A percentile compares a stretch with the other conserved stretches of the same genome.
Conservation (phyloP, 1,140 invertebrate species). For the Drosophila asahinai region DNA sequence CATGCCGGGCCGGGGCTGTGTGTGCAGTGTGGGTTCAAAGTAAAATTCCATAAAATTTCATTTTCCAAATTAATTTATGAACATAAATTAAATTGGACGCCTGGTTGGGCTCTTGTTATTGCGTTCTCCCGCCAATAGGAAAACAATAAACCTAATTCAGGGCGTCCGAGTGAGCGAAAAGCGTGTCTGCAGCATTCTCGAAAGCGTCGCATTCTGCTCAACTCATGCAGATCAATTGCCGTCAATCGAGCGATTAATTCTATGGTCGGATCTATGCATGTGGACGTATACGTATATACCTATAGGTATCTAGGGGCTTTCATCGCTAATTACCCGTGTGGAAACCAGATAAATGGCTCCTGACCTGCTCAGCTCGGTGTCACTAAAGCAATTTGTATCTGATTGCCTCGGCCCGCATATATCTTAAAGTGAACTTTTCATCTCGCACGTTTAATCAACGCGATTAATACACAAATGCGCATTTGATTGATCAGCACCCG, state of each 20-base stretch:
- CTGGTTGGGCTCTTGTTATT: constrained; percentile 37
- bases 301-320: not conserved
- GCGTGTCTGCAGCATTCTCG: constrained; percentile 6
- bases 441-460: constrained; percentile 54
- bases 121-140: constrained; percentile 30
- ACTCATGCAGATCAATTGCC: constrained; percentile 32
- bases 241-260: constrained; percentile 23
- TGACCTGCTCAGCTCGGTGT: constrained; percentile 29
- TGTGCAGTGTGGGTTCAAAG: constrained; percentile 72
- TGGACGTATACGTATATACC: not conserved
- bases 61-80: constrained; percentile 82
- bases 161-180: constrained; percentile 9
- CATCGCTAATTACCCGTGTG: constrained; percentile 26
- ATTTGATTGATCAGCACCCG: constrained; percentile 66
- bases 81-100: constrained; percentile 74
- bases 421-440: constrained; percentile 25
- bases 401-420: constrained; percentile 20
- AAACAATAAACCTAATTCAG: constrained; percentile 45
- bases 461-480: constrained; percentile 74
- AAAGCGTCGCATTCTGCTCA: constrained; percentile 1
- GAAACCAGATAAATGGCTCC: constrained; percentile 38
- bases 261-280: not conserved
- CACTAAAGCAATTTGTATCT: constrained; percentile 45
- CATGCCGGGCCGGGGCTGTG: constrained; percentile 1
- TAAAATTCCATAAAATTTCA: constrained; percentile 79